These are phyloP conservation scores for Sarcoramphus papa DNA, from an alignment of 2,797 vertebrate genomes.

Conservation along the genomic window DNA sequence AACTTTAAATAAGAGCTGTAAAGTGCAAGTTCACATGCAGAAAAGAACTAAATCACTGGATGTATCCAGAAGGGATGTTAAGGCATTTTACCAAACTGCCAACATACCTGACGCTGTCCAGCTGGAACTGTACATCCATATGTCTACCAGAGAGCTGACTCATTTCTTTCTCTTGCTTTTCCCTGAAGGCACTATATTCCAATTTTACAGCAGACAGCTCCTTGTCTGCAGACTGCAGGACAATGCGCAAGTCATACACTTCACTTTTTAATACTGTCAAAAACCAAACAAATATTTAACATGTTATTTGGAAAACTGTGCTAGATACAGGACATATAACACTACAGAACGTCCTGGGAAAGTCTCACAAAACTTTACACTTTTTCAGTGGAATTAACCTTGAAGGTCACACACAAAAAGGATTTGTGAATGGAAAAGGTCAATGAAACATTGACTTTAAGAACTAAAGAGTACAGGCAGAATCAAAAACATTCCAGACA, in stretches of 20 bases:
- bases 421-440: background rate
- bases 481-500: background rate
- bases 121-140: constrained; percentile 85
- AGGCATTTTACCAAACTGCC: background rate
- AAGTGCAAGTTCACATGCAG: background rate
- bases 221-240: constrained; percentile 92
- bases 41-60: background rate
- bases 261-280: constrained; percentile 85
- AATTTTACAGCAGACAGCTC: constrained; percentile 79
- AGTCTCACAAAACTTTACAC: background rate
- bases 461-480: background rate
- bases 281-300: background rate
- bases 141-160: constrained; percentile 82
- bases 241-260: constrained; percentile 85
- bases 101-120: constrained; percentile 87
- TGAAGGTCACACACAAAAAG: background rate
- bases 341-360: background rate
- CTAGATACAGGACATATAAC: background rate
- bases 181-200: constrained; percentile 73
- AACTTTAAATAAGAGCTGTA: background rate
- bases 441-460: background rate
- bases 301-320: background rate
- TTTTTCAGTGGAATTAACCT: background rate
- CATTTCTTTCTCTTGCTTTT: constrained; percentile 82
- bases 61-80: background rate